phyloP scores from a whole-genome alignment of 2,113 vertebrate species.

The Microcebus murinus region DNA sequence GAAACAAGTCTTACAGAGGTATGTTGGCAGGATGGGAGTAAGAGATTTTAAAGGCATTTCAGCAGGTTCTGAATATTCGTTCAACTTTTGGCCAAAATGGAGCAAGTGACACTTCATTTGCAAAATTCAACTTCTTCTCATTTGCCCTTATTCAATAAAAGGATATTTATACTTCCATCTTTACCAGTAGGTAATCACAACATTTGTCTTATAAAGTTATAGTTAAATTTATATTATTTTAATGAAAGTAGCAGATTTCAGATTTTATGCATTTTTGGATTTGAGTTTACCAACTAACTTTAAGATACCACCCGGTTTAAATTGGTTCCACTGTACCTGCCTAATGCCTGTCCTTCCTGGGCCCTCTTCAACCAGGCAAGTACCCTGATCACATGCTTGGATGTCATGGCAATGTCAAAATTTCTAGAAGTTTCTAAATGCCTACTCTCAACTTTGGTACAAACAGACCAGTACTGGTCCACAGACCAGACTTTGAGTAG shows the following conservation, averaged over 20 bases:
- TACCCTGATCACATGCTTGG: background rate
- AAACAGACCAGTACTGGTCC: background rate
- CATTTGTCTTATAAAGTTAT: background rate
- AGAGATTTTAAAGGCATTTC: background rate
- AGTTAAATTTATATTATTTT: background rate
- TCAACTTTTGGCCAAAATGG: background rate
- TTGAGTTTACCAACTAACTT: background rate
- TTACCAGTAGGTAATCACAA: background rate
- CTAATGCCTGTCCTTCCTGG: background rate
- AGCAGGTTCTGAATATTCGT: background rate
- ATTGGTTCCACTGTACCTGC: background rate
- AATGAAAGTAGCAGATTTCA: background rate
- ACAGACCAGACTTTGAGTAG: background rate
- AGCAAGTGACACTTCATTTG: background rate
- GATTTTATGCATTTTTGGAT: background rate
- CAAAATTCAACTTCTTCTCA: background rate
- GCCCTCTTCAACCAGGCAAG: background rate
- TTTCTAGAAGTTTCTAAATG: background rate
- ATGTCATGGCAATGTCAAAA: background rate
- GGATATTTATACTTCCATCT: background rate
- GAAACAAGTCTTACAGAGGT: background rate
- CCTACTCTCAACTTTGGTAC: background rate
- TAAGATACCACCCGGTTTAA: background rate
- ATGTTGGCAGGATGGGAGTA: background rate
- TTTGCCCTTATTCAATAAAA: background rate